Percentiles rank a stretch among this genome's conserved stretches.
These are phyloP conservation scores for Zoanthus sociatus DNA, from an alignment of 92 coral and sea anemone species.

Conservation along the genomic window DNA sequence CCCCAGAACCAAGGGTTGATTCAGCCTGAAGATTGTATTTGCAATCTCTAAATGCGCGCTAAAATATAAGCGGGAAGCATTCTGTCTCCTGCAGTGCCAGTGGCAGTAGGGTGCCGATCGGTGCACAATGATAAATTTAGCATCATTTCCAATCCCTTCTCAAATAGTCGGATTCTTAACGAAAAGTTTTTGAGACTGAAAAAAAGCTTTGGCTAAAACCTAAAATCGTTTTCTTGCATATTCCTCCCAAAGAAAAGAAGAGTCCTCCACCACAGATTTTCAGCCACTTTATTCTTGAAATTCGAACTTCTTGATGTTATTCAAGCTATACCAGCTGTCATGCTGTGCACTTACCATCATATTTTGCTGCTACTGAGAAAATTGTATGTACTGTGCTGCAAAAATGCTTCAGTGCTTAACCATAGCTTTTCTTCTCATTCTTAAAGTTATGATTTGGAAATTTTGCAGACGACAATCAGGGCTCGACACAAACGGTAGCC, in stretches of 20 bases:
- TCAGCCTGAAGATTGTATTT: neutral
- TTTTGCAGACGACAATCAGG: neutral
- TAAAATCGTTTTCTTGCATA: neutral
- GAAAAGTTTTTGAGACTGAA: neutral
- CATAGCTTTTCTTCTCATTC: constrained; percentile 1
- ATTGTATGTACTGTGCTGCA: neutral
- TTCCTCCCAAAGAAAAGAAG: neutral
- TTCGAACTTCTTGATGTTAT: too few relatives aligned
- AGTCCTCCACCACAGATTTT: too few relatives aligned
- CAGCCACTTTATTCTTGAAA: too few relatives aligned
- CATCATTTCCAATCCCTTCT: constrained; percentile 1
- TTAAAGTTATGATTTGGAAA: constrained; percentile 14
- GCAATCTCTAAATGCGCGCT: constrained; percentile 17
- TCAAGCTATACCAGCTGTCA: neutral
- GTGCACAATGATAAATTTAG: neutral
- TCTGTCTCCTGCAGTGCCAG: constrained; percentile 4
- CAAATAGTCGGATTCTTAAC: neutral
- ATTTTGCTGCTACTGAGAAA: neutral
- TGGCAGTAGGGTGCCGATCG: neutral
- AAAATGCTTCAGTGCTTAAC: neutral
- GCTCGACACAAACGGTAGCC: too few relatives aligned
- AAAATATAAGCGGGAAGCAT: constrained; percentile 16
- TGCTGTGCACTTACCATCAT: neutral
- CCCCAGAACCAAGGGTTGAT: neutral
- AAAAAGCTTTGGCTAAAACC: neutral